Evolutionary conservation across 2,113 vertebrate genomes (phyloP).

Genomic region (Phrynosoma platyrhinos): DNA sequence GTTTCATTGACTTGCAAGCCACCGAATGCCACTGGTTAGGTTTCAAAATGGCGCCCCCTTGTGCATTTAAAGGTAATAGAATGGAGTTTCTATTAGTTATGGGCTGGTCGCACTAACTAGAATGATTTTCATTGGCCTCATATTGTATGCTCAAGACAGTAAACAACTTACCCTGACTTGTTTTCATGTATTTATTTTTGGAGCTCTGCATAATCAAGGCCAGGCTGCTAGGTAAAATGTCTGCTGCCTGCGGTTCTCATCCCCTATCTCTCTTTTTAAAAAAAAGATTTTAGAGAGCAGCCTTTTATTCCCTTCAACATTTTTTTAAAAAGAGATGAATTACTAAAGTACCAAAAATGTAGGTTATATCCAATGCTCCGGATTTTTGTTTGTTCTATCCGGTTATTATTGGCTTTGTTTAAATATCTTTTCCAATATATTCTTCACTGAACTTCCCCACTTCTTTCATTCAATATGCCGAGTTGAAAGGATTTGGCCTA

Average conservation of each 20-base stretch:
- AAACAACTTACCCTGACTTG: not conserved
- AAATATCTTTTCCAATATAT: constrained; percentile 1
- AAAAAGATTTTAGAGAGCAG: rapidly evolving
- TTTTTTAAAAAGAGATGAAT: not conserved
- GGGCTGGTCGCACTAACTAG: too few relatives aligned
- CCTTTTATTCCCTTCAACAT: not conserved
- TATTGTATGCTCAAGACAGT: not conserved
- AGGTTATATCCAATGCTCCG: not conserved
- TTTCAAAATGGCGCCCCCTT: not conserved
- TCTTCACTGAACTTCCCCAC: constrained; percentile 35
- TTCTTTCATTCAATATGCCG: not conserved
- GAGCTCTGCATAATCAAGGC: not conserved
- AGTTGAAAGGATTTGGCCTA: constrained; percentile 33
- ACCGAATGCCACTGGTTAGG: too few relatives aligned
- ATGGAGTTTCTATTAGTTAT: too few relatives aligned
- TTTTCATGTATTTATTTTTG: not conserved
- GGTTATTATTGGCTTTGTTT: not conserved
- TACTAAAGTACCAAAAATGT: constrained; percentile 4
- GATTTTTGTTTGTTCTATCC: not conserved
- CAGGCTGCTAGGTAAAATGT: not conserved
- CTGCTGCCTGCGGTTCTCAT: constrained; percentile 20
- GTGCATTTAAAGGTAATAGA: too few relatives aligned
- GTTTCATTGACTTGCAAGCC: too few relatives aligned
- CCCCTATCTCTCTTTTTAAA: not conserved
- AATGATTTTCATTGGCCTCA: not conserved